phyloP scores from a whole-genome alignment of 2,797 vertebrate genomes.

The Moxostoma hubbsi region DNA sequence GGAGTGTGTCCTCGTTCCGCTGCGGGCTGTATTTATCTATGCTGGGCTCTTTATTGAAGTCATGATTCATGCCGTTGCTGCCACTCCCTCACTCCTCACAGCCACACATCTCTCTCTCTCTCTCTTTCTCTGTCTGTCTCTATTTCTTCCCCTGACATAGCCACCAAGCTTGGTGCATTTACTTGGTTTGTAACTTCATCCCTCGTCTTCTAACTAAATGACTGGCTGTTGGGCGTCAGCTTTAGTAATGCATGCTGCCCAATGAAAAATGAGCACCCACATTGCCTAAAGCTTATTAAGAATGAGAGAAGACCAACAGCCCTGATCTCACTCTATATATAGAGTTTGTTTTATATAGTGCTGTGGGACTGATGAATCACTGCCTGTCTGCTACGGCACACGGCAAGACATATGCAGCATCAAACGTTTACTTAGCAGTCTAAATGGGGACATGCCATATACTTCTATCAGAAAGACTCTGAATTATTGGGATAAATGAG shows the following conservation, averaged over 20 bases:
- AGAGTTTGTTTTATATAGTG: constrained; percentile 29
- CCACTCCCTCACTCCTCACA: constrained; percentile 65
- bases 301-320: constrained; percentile 7
- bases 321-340: constrained; percentile 22
- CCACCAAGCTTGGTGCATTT: constrained; percentile 38
- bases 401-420: neutral
- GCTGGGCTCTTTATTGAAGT: constrained; percentile 76
- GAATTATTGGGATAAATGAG: too few relatives aligned
- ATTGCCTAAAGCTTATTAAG: constrained; percentile 9
- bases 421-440: too few relatives aligned
- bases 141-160: constrained; percentile 18
- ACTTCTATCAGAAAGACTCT: too few relatives aligned
- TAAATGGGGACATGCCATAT: too few relatives aligned
- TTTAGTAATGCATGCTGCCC: constrained; percentile 9
- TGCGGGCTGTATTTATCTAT: constrained; percentile 62
- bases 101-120: constrained; percentile 29
- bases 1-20: constrained; percentile 49
- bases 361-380: constrained; percentile 39
- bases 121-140: constrained; percentile 17
- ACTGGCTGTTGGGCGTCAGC: constrained; percentile 3
- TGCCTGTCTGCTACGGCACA: constrained; percentile 24
- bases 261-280: constrained; percentile 10
- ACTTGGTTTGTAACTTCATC: constrained; percentile 71
- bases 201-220: constrained; percentile 46
- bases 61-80: constrained; percentile 61